Percentiles rank a stretch among this genome's conserved stretches.
Evolutionary conservation across 2,888 invertebrate species (phyloP).

Genomic region (Torymus texanus): DNA sequence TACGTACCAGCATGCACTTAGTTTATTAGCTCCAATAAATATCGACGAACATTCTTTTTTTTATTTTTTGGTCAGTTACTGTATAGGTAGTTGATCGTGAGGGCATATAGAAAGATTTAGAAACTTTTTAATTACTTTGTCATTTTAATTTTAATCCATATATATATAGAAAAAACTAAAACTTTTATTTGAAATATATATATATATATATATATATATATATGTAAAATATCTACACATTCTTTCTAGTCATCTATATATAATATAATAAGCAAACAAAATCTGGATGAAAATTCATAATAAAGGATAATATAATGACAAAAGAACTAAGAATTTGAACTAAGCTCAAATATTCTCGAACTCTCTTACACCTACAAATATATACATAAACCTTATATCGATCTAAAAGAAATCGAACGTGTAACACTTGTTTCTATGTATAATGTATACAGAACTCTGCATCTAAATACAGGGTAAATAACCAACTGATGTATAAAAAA

Average conservation of each 20-base stretch:
- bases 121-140: background rate
- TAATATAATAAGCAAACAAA: too few species aligned
- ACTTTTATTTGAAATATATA: background rate
- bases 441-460: background rate
- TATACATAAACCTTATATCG: too few species aligned
- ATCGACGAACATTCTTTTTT: constrained; percentile 10
- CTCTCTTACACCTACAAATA: too few species aligned
- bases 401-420: too few species aligned
- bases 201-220: background rate
- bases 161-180: background rate
- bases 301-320: too few species aligned
- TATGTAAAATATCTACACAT: background rate
- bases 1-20: constrained; percentile 7
- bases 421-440: too few species aligned
- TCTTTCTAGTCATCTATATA: too few species aligned
- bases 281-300: too few species aligned
- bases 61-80: background rate
- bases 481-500: background rate
- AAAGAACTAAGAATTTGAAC: too few species aligned
- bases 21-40: constrained; percentile 7
- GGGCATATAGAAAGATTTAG: background rate
- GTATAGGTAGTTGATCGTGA: background rate
- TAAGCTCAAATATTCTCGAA: too few species aligned
- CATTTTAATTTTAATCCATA: constrained; percentile 1
- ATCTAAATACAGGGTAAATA: background rate